Evolutionary conservation across 2,113 vertebrate species (phyloP), one percentile per base, ranked within the genome.

Genomic region (Morone saxatilis): DNA sequence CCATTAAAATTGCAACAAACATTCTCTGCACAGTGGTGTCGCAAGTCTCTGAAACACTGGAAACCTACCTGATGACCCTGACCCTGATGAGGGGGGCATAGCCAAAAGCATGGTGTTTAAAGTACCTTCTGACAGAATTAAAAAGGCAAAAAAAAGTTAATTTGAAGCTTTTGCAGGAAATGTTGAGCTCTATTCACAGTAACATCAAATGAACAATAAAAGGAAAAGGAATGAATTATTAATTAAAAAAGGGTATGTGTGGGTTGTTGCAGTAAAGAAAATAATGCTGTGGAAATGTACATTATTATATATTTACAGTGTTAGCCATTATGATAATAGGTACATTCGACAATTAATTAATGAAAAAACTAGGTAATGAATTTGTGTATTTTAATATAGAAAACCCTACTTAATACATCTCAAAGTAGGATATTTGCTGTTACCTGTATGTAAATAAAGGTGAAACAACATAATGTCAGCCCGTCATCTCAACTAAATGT

Each of bases 401-500:
- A 61, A 31, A 4, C 22, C 16, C 6, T 1, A 1, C 4, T 36
- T 4, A 71, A 72, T 47, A 7, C 40, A 48, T 36, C 16, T 25
- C 20, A 74, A 16, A 38, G 19, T 62, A 22, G 7, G 9, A 43
- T 25, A 19, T 9, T 41, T 67, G 14, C 6, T 67, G 16, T 51
- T 68, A 31, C n/a, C 20, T 63, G 56, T 48, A 17, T 53, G 56
- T 69, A 45, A 67, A 60, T 66, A 41, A 60, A 38, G 40, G 25
- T 59, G 20, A 78, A 22, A 7, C 45, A 69, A 43, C 22, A n/a
- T 17, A 70, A 40, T 36, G 48, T 43, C 50, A 77, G 9, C 5
- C 22, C 72, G 56, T 57, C n/a, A 25, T 56, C 14, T 57, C 1
- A 40, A 19, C 22, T 51, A 78, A 71, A 86, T 80, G 62, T 61